Percentiles rank a stretch among this genome's conserved stretches.
These are phyloP conservation scores for Hydrozoanthus gracilis DNA, from an alignment of 92 coral and sea anemone species.

Conservation along the genomic window DNA sequence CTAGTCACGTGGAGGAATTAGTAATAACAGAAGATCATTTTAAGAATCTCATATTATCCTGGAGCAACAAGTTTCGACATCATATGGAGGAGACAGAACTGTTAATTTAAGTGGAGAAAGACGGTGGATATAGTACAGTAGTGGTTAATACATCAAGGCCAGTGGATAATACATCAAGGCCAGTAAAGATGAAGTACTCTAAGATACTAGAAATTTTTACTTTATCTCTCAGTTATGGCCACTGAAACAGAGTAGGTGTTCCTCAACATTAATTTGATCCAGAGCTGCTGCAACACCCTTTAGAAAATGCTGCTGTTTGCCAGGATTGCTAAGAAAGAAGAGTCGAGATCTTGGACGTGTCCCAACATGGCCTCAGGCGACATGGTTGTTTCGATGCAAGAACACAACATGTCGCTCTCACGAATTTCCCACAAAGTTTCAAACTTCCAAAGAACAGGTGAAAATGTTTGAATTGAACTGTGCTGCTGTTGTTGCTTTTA, in stretches of 20 bases:
- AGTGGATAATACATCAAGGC: too few species aligned
- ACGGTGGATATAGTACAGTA: constrained; percentile 49
- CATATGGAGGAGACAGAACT: constrained; percentile 38
- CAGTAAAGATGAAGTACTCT: constrained; percentile 56
- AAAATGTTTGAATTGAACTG: constrained; percentile 32
- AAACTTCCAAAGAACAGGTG: constrained; percentile 4
- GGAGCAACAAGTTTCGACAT: constrained; percentile 53
- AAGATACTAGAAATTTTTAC: constrained; percentile 54
- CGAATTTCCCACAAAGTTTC: constrained; percentile 14
- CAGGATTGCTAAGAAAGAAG: constrained; percentile 7
- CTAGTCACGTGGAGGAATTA: constrained; percentile 48
- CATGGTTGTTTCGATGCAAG: constrained; percentile 40
- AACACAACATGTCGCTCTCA: constrained; percentile 25
- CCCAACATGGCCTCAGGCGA: constrained; percentile 51
- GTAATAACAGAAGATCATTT: constrained; percentile 49
- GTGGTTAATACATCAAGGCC: constrained; percentile 53
- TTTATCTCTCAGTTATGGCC: constrained; percentile 59
- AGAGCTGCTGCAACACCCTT: not conserved
- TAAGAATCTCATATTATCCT: constrained; percentile 41
- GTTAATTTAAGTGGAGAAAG: constrained; percentile 44
- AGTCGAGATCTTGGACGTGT: constrained; percentile 12
- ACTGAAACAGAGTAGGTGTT: constrained; percentile 63
- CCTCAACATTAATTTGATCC: constrained; percentile 47
- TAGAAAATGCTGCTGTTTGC: constrained; percentile 12
- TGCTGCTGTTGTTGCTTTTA: constrained; percentile 23